Evolutionary conservation across 1,140 invertebrate species (phyloP), one percentile per base, ranked within the genome.

Genomic region (Sitodiplosis mosellana): DNA sequence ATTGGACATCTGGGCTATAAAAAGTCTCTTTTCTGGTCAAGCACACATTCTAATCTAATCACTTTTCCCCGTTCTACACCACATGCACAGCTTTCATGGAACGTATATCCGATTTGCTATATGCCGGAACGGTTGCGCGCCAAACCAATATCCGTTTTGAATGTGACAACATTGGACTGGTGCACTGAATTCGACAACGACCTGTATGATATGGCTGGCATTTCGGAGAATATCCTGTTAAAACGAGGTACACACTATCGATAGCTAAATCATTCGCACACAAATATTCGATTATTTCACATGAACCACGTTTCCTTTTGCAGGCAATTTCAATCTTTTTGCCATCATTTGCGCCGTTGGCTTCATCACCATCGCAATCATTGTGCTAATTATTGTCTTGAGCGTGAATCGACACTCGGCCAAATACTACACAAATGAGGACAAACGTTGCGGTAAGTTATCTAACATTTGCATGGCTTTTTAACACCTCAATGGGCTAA

Each of bases 371-470:
- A 55, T 64, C 54, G 53, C 59, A 21, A 56, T 59, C 37, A 63
- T 64, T 46, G 59, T 63, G 40, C 56, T 74, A 19, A 56, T 70
- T 3, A 65, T 64, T 17, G 67, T 65, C 5, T 58, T 73, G 38
- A 67, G 66, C 38, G 74, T 73, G 55, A 75, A 74, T 22, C 66
- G 69, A 49, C 75, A 79, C 53, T 71, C 77, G 1, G 78, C 27
- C 27, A 27, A 27, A 27, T 27, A 27, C 27, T 27, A 27, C 64
- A 81, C 72, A 21, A 70, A 73, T 56, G 78, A 80, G 63, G 75
- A 77, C 53, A 73, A 75, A 54, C 56, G 72, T 34, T 57, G 53
- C 53, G 57, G 61, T 33, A 46, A 45, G 43, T 45, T 27, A 27
- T 27, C n/a, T n/a, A n/a, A n/a, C 27, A 27, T 27, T 27, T 27